phyloP scores from a whole-genome alignment of 2,113 vertebrate species.

The Phalacrocorax carbo region DNA sequence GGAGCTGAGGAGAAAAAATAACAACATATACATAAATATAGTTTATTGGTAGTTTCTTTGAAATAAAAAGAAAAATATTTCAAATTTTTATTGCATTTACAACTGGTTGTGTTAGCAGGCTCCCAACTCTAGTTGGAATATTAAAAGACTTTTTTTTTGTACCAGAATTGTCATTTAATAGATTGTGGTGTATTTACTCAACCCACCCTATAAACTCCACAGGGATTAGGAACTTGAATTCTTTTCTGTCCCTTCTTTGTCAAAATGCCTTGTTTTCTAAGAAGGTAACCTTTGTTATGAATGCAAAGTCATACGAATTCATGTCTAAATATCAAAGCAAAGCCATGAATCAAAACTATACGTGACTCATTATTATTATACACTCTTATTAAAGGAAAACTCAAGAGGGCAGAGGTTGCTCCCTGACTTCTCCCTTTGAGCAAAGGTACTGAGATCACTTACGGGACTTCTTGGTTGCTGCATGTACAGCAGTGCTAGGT shows the following conservation, averaged over 20 bases:
- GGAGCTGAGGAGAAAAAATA: constrained; percentile 78
- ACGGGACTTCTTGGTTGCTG: constrained; percentile 90
- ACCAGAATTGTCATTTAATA: constrained; percentile 35
- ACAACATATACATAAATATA: not conserved
- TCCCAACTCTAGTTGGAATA: not conserved
- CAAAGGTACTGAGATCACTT: constrained; percentile 57
- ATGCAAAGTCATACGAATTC: constrained; percentile 14
- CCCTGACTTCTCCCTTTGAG: not conserved
- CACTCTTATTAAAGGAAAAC: not conserved
- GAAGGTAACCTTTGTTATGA: constrained; percentile 44
- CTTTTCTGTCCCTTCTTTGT: constrained; percentile 50
- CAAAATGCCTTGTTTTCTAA: constrained; percentile 32
- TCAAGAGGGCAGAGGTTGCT: not conserved
- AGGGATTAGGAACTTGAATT: constrained; percentile 22
- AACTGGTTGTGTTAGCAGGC: not conserved
- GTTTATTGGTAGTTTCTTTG: not conserved
- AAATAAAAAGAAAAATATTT: not conserved
- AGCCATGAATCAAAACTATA: not conserved
- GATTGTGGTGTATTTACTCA: not conserved
- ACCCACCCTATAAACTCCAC: not conserved
- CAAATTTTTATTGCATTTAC: not conserved
- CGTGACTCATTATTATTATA: not conserved
- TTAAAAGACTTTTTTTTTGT: not conserved
- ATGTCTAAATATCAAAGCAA: constrained; percentile 36
- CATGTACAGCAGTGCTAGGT: constrained; percentile 77